Evolutionary conservation across 2,888 invertebrate species (phyloP).

Genomic region (Macaria notata): DNA sequence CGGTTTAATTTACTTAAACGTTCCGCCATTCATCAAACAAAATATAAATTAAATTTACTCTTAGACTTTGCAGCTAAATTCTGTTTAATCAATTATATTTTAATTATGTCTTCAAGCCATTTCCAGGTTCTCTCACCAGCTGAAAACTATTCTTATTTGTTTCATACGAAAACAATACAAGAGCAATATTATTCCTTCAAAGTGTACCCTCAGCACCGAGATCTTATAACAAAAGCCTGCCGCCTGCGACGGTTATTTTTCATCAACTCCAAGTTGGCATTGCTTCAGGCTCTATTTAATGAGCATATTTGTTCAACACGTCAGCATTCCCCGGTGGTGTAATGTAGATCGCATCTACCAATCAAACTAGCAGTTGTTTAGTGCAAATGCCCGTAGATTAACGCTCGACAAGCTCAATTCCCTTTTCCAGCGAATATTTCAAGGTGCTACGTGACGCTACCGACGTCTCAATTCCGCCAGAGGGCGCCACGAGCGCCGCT

Average conservation of each 20-base stretch:
- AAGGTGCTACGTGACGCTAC: slow-evolving; percentile 21
- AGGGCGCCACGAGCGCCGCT: slow-evolving; percentile 36
- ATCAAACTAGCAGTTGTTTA: slow-evolving; percentile 5
- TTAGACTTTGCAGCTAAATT: too few species aligned
- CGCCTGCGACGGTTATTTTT: too few species aligned
- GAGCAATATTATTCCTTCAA: too few species aligned
- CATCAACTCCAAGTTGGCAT: background rate
- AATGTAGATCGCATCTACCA: slow-evolving; percentile 8
- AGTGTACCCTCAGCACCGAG: too few species aligned
- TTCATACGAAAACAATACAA: too few species aligned
- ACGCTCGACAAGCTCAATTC: slow-evolving; percentile 5
- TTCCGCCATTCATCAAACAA: slow-evolving; percentile 1
- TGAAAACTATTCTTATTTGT: too few species aligned
- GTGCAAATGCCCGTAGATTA: slow-evolving; percentile 9
- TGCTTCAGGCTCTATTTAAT: background rate
- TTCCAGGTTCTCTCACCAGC: too few species aligned
- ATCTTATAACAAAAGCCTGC: too few species aligned
- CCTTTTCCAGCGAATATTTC: slow-evolving; percentile 19
- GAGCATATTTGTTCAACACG: too few species aligned
- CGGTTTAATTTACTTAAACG: slow-evolving; percentile 1
- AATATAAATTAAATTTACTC: background rate
- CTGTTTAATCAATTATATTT: too few species aligned
- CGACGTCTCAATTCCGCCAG: slow-evolving; percentile 32
- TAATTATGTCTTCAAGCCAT: too few species aligned
- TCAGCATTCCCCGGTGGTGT: slow-evolving; percentile 1